Evolutionary conservation across 2,113 vertebrate species (phyloP).

Genomic region (Engystomops pustulosus): DNA sequence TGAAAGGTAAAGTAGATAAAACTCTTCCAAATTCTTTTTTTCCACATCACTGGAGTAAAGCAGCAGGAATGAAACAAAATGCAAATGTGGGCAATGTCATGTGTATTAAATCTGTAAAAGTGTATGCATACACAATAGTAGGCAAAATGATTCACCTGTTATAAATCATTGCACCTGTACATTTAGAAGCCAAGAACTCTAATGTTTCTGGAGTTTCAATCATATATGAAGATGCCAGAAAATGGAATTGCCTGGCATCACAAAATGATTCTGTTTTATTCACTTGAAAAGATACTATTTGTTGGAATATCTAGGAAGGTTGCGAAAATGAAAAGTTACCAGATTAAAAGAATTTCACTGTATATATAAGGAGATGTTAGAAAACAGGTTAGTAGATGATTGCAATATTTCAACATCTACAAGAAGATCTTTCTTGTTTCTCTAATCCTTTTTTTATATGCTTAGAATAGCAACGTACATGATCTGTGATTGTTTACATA

Average conservation of each 20-base stretch:
- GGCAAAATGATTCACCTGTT: neutral
- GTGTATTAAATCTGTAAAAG: neutral
- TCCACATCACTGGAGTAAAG: neutral
- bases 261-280: neutral
- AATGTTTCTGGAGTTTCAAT: neutral
- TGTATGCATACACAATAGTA: neutral
- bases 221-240: too few relatives aligned
- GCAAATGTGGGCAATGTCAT: neutral
- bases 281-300: neutral
- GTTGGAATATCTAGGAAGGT: neutral
- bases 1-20: neutral
- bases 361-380: neutral
- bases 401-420: too few relatives aligned
- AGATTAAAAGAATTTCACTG: neutral
- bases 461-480: neutral
- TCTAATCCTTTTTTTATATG: neutral
- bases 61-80: neutral
- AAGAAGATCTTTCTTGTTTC: neutral
- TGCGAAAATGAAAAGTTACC: neutral
- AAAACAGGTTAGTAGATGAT: too few relatives aligned
- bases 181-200: neutral
- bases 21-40: neutral
- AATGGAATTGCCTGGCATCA: too few relatives aligned
- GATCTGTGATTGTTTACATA: neutral
- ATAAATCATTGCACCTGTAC: neutral